Evolutionary conservation across 2,113 vertebrate species (phyloP).

Genomic region (Bubo blakistoni): DNA sequence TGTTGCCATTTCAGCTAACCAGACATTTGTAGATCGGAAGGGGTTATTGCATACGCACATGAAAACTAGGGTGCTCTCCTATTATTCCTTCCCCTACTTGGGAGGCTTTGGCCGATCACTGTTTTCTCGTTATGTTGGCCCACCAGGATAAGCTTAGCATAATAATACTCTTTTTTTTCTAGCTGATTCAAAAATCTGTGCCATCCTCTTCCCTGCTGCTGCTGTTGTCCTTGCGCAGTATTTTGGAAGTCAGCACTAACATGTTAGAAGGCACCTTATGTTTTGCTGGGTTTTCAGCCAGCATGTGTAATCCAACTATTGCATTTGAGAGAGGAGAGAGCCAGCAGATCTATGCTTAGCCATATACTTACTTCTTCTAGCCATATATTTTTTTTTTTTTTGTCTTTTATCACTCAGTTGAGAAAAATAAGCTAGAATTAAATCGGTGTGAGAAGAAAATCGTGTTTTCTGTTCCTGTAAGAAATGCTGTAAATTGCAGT

Average conservation of each 20-base stretch:
- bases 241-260: neutral
- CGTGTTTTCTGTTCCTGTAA: neutral
- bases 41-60: neutral
- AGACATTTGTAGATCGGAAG: neutral
- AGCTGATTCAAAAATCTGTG: neutral
- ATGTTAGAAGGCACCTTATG: neutral
- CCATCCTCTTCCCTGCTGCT: neutral
- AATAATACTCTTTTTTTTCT: neutral
- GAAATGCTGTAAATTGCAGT: neutral
- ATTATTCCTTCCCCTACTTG: neutral
- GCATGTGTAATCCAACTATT: neutral
- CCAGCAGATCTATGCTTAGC: neutral
- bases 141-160: neutral
- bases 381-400: neutral
- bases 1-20: conserved; percentile 1
- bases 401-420: neutral
- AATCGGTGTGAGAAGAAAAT: neutral
- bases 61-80: neutral
- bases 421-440: neutral
- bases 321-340: neutral
- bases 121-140: neutral
- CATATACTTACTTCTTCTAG: neutral
- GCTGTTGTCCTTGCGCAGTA: neutral
- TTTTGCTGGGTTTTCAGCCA: neutral
- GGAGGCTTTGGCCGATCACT: neutral